Evolutionary conservation across 2,888 invertebrate species (phyloP).

Genomic region (Melinopterus prodromus): DNA sequence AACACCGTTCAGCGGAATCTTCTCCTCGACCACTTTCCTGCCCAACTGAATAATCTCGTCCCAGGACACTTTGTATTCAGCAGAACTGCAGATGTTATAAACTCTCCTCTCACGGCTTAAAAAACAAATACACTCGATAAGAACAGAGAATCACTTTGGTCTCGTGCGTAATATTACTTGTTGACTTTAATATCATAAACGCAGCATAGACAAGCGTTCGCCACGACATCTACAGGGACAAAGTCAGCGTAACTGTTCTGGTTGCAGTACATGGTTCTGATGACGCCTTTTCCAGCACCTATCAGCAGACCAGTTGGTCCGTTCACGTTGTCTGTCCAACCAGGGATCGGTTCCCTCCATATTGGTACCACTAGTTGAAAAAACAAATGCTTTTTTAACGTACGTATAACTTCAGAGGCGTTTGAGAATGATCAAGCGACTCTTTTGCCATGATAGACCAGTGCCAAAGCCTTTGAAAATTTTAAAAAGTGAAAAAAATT

Average conservation of each 20-base stretch:
- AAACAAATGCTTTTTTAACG: neutral
- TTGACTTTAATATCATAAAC: constrained; percentile 64
- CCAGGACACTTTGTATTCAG: constrained; percentile 87
- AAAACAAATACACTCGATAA: constrained; percentile 16
- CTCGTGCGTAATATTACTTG: constrained; percentile 57
- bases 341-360: constrained; percentile 84
- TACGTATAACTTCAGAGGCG: neutral
- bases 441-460: too few species aligned
- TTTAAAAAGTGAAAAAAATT: too few species aligned
- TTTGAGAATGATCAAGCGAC: neutral
- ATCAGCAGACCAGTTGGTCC: constrained; percentile 89
- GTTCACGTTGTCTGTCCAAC: constrained; percentile 94
- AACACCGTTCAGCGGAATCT: constrained; percentile 87
- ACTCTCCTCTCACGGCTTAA: constrained; percentile 67
- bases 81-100: constrained; percentile 81
- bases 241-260: constrained; percentile 81
- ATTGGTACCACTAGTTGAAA: constrained; percentile 76
- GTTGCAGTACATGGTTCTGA: constrained; percentile 88
- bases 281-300: constrained; percentile 87
- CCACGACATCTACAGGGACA: constrained; percentile 81
- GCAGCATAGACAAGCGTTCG: constrained; percentile 67
- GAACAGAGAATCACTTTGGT: neutral
- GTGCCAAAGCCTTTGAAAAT: too few species aligned
- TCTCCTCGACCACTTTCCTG: constrained; percentile 76
- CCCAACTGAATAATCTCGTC: constrained; percentile 86